Conservation (phyloP, 2,113 vertebrate species). For the Mandrillus leucophaeus region DNA sequence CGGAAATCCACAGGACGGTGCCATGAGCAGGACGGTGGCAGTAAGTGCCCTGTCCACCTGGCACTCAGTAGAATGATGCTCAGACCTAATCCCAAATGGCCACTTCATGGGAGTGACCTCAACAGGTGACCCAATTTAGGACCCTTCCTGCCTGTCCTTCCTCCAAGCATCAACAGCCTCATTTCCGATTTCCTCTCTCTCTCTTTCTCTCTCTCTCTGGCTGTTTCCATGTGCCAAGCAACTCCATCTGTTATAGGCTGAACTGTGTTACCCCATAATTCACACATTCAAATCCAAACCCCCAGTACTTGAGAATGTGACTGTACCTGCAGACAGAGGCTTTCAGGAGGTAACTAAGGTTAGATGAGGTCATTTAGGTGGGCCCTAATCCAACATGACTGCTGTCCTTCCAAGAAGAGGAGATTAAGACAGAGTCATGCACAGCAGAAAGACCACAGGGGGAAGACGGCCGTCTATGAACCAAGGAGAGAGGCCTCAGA, state of each 20-base stretch:
- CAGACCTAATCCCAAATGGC: accelerated
- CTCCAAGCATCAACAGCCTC: accelerated
- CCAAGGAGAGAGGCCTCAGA: not conserved
- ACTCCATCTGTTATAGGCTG: not conserved
- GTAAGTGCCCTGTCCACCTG: accelerated
- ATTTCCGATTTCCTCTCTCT: not conserved
- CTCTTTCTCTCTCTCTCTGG: not conserved
- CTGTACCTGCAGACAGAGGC: not conserved
- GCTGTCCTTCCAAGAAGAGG: not conserved
- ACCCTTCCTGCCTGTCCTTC: not conserved
- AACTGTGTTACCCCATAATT: not conserved
- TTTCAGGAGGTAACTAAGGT: not conserved
- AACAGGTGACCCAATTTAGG: not conserved
- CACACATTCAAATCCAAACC: not conserved
- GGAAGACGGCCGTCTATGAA: accelerated
- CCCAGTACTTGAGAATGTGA: not conserved
- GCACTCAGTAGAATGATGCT: not conserved
- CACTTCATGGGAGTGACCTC: not conserved
- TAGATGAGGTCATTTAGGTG: not conserved
- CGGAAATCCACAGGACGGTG: accelerated
- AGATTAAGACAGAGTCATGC: not conserved
- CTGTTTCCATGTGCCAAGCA: not conserved
- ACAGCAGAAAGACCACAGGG: not conserved
- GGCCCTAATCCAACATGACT: not conserved
- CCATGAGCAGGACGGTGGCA: not conserved